phyloP scores from a whole-genome alignment of 2,888 invertebrate genomes.

The Perizoma flavofasciatum region DNA sequence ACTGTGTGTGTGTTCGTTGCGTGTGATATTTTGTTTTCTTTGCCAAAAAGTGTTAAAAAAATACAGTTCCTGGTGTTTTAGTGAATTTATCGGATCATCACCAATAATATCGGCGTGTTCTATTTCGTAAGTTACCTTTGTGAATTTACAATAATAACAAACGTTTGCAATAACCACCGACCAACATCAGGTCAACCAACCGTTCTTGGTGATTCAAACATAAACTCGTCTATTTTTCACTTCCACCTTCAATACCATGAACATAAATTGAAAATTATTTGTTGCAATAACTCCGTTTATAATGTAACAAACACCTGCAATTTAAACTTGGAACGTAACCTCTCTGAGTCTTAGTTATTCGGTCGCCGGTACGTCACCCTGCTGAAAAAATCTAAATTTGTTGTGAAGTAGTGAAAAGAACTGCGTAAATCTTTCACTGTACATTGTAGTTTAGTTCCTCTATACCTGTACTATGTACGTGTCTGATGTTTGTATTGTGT shows the following conservation, averaged over 20 bases:
- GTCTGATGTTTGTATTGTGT: too few species aligned
- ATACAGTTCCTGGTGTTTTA: background rate
- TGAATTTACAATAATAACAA: background rate
- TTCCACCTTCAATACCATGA: background rate
- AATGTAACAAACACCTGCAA: too few species aligned
- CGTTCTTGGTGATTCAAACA: conserved; percentile 13
- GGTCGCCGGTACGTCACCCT: conserved; percentile 28
- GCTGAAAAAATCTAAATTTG: conserved; percentile 21
- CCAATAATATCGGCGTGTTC: conserved; percentile 5
- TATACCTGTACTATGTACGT: background rate
- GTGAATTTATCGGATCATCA: conserved; percentile 4
- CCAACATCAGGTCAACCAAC: conserved; percentile 17
- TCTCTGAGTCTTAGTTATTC: conserved; percentile 5
- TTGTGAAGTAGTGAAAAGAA: conserved; percentile 4
- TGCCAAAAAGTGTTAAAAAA: conserved; percentile 2
- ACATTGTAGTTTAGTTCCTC: too few species aligned
- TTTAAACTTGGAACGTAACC: conserved; percentile 5
- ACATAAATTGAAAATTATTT: background rate
- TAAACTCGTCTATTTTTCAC: background rate
- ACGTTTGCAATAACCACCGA: conserved; percentile 10
- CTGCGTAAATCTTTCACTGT: conserved; percentile 14
- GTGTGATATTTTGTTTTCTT: conserved; percentile 20
- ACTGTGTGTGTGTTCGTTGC: conserved; percentile 4
- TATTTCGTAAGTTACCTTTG: conserved; percentile 7
- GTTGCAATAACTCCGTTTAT: background rate